A percentile compares a stretch with the other conserved stretches of the same genome.
Evolutionary conservation across 2,888 invertebrate genomes (phyloP).

Genomic region (Eupithecia pulchellata): DNA sequence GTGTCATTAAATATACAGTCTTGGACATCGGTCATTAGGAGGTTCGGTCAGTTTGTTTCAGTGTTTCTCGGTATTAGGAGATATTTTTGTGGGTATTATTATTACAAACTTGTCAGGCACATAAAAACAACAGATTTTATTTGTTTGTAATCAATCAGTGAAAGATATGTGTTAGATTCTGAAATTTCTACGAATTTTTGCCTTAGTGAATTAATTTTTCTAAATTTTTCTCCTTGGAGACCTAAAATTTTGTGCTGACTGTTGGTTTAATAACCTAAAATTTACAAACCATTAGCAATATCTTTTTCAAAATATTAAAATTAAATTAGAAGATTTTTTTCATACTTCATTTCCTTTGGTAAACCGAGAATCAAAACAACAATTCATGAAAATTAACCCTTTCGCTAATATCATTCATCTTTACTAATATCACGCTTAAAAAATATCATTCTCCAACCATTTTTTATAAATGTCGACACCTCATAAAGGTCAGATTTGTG

Average conservation of each 20-base stretch:
- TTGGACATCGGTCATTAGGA: background rate
- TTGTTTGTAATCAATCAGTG: background rate
- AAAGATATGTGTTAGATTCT: background rate
- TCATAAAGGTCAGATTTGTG: constrained; percentile 18
- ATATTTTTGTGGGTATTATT: background rate
- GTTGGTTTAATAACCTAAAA: too few species aligned
- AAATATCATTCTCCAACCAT: background rate
- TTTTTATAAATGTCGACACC: constrained; percentile 10
- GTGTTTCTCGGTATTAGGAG: background rate
- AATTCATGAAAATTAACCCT: background rate
- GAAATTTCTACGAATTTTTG: too few species aligned
- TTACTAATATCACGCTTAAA: background rate
- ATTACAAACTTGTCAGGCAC: too few species aligned
- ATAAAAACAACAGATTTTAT: too few species aligned
- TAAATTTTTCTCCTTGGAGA: too few species aligned
- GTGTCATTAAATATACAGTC: background rate
- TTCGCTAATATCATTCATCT: background rate
- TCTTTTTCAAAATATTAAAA: too few species aligned
- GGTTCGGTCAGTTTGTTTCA: background rate
- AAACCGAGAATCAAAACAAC: background rate
- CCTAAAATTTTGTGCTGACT: too few species aligned
- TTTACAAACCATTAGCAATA: background rate
- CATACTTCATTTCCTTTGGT: background rate
- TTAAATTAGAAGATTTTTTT: too few species aligned
- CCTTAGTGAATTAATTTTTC: too few species aligned